A percentile compares a stretch with the other conserved stretches of the same genome.
These are phyloP conservation scores for Campaea margaritaria DNA, from an alignment of 2,888 invertebrate species.

Conservation along the genomic window DNA sequence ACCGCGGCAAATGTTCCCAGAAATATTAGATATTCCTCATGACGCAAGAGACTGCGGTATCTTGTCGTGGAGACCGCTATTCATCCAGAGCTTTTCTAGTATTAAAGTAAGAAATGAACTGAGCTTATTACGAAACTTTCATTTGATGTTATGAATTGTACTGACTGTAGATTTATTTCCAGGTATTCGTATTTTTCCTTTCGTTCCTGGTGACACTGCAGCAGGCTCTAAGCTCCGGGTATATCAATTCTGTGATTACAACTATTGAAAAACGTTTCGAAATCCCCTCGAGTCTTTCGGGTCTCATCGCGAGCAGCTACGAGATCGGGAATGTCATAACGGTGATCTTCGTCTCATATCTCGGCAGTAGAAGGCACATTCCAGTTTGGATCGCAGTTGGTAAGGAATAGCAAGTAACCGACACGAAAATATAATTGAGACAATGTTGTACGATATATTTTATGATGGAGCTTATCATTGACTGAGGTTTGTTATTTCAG, in stretches of 20 bases:
- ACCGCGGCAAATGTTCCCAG: conserved; percentile 84
- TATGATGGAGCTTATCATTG: conserved; percentile 14
- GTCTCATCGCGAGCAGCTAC: conserved; percentile 96
- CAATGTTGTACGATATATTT: conserved; percentile 2
- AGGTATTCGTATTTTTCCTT: conserved; percentile 95
- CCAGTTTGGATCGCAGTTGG: conserved; percentile 98
- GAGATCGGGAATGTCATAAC: conserved; percentile 98
- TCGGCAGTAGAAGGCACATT: conserved; percentile 96
- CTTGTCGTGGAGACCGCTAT: conserved; percentile 92
- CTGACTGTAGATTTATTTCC: conserved; percentile 57
- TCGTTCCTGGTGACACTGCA: conserved; percentile 96
- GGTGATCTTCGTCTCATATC: conserved; percentile 97
- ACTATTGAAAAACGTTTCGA: conserved; percentile 98
- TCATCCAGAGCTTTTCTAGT: conserved; percentile 94
- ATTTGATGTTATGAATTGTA: conserved; percentile 5
- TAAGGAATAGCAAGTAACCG: conserved; percentile 59
- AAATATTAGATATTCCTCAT: conserved; percentile 87
- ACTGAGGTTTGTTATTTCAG: conserved; percentile 67
- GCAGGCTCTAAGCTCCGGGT: conserved; percentile 95
- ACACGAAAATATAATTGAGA: conserved; percentile 4
- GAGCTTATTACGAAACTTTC: conserved; percentile 4
- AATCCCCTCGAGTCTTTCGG: conserved; percentile 96
- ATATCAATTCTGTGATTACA: conserved; percentile 97
- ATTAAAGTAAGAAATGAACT: conserved; percentile 88
- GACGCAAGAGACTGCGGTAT: conserved; percentile 95